A percentile compares a stretch with the other conserved stretches of the same genome.
Conservation (phyloP, 2,888 invertebrate species). For the Lithosia quadra region DNA sequence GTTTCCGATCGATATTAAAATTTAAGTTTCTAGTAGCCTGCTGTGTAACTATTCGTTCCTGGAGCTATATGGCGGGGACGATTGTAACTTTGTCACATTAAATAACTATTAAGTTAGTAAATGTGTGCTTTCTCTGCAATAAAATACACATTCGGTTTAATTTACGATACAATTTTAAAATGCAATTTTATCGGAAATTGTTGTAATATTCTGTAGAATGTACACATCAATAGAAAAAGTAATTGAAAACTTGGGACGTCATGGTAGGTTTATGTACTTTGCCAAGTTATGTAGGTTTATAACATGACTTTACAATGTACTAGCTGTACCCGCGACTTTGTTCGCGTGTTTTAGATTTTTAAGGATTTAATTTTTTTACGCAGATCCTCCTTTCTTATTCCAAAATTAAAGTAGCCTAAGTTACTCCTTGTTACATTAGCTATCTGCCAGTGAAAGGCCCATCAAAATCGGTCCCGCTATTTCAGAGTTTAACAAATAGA, state of each 20-base stretch:
- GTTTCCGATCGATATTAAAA: conserved; percentile 67
- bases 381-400: no score
- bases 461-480: no score
- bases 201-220: conserved; percentile 10
- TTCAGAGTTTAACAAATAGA: no score
- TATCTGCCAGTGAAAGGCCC: no score
- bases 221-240: conserved; percentile 8
- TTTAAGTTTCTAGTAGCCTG: conserved; percentile 65
- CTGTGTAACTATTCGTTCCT: conserved; percentile 67
- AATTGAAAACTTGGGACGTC: background rate
- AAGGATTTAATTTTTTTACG: no score
- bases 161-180: conserved; percentile 59
- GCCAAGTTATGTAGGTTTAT: background rate
- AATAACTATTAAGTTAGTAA: conserved; percentile 67
- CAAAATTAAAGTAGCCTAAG: no score
- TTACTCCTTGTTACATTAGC: no score
- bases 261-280: background rate
- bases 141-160: conserved; percentile 61
- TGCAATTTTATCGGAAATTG: conserved; percentile 37
- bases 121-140: conserved; percentile 58
- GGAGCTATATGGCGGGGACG: conserved; percentile 59
- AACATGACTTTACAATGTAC: background rate
- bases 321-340: background rate
- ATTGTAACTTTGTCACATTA: conserved; percentile 70
- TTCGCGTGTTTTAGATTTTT: no score